Base-by-base conservation (phyloP, 2,113 vertebrate genomes). In the Ophiodon elongatus region DNA sequence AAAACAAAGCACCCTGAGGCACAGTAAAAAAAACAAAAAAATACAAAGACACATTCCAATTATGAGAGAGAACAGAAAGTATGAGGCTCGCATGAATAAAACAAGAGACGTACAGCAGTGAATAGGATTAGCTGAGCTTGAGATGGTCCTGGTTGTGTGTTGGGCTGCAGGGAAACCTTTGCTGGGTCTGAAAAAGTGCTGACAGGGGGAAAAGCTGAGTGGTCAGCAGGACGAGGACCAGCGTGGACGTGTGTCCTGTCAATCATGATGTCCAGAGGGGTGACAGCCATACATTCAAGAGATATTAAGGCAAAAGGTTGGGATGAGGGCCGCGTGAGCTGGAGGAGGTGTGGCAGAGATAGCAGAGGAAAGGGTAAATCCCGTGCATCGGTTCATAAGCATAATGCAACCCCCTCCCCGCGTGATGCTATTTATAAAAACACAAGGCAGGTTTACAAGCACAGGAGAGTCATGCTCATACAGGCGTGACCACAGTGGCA, bases 221-320 rank as follows among this genome's bases (percentile, higher is more conserved):
- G 79, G 90, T 94, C 92, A 91, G 93, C 90, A 88, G 90, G 83
- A 86, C 13, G 72, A 72, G 85, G 87, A 93, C 86, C 83, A 79
- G 88, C 29, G 54, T 63, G 76, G 86, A 92, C 94, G 93, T 89
- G 87, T 94, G 91, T 90, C 78, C 82, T 83, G 92, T 93, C 92
- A 92, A 72, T 93, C 87, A 86, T 6, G 73, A 66, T 14, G 25
- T 76, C 78, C 72, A 47, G 45, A 76, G 68, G 29, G 60, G 82
- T 67, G 85, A 86, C 37, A 76, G 76, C 31, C 27, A 64, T 82
- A 69, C 83, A 73, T 81, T 73, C 69, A 64, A 33, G 59, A 45
- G 25, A 79, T 74, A 76, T 67, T 47, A 37, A 62, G 73, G 35
- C 54, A 62, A 27, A 65, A 19, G 57, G 37, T 11, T 60, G 62